phyloP scores from a whole-genome alignment of 2,113 vertebrate genomes.

The Odobenus rosmarus region DNA sequence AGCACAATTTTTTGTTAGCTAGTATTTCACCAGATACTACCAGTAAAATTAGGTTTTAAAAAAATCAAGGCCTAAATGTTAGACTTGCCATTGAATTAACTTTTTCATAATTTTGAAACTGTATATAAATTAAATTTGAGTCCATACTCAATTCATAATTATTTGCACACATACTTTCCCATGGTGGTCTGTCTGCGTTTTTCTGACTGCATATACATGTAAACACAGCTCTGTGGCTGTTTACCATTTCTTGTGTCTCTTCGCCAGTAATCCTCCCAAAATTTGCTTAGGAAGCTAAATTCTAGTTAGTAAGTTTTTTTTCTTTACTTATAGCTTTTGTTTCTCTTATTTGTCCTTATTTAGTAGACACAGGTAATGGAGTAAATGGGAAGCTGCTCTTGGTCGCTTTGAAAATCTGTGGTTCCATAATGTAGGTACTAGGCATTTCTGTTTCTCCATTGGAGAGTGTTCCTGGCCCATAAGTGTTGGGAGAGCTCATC shows the following conservation, averaged over 20 bases:
- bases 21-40: background rate
- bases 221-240: background rate
- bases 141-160: background rate
- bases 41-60: background rate
- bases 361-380: background rate
- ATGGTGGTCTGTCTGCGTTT: background rate
- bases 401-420: background rate
- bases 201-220: background rate
- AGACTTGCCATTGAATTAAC: background rate
- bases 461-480: no score
- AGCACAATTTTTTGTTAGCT: background rate
- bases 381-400: background rate
- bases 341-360: background rate
- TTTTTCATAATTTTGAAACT: conserved; percentile 28
- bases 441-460: background rate
- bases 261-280: background rate
- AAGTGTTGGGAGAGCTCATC: background rate
- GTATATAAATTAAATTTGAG: conserved; percentile 1
- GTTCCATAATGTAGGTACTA: background rate
- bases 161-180: background rate
- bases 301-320: background rate
- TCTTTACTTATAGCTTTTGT: background rate
- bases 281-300: background rate
- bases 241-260: background rate
- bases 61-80: background rate